These are phyloP conservation scores for Ligdia adustata DNA, from an alignment of 2,888 invertebrate species.

Conservation along the genomic window DNA sequence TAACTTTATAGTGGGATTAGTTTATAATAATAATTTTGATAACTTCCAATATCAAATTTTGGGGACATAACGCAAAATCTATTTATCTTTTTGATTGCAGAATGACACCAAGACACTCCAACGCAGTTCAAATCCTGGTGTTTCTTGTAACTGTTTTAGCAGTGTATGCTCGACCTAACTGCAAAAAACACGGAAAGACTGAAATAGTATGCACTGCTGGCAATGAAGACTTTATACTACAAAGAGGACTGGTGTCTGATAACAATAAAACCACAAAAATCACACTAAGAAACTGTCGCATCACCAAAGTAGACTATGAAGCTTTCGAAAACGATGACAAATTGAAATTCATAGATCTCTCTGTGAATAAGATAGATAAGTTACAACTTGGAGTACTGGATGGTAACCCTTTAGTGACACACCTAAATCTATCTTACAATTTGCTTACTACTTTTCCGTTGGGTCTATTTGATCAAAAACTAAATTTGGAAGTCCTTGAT, in stretches of 20 bases:
- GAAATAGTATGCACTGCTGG: conserved; percentile 43
- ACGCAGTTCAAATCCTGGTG: neutral
- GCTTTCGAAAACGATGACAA: conserved; percentile 49
- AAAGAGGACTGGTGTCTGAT: conserved; percentile 47
- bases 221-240: conserved; percentile 34
- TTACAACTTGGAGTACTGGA: conserved; percentile 55
- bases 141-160: neutral
- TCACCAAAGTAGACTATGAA: conserved; percentile 46
- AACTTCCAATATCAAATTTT: neutral
- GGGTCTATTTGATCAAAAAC: conserved; percentile 55
- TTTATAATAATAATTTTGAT: neutral
- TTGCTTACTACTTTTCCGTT: conserved; percentile 48
- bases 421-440: conserved; percentile 58
- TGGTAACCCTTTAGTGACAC: conserved; percentile 40
- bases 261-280: conserved; percentile 42
- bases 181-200: conserved; percentile 32
- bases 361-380: conserved; percentile 50
- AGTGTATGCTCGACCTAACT: conserved; percentile 26
- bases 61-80: neutral
- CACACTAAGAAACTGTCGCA: conserved; percentile 41
- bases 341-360: conserved; percentile 55
- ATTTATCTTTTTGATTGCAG: conserved; percentile 4
- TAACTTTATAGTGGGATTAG: too few relatives aligned
- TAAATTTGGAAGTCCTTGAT: conserved; percentile 52
- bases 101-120: conserved; percentile 4